Base-by-base conservation (phyloP, 2,888 invertebrate species). In the Chaitophorus viminalis region DNA sequence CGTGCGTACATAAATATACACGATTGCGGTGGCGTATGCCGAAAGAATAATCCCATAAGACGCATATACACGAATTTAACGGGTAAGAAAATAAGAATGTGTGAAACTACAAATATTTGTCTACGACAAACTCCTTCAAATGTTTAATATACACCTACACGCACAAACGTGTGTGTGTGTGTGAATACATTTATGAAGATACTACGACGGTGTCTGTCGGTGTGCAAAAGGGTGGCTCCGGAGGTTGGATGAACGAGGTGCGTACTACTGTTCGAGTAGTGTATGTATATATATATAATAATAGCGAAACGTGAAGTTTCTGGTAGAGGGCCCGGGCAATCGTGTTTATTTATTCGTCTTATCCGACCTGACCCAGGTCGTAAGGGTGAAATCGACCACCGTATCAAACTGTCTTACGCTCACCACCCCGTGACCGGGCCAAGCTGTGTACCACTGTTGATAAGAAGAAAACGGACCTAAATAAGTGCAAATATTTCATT, bases 301-400 rank as follows among this genome's bases (percentile, higher is more conserved):
- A 65, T 65, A 84, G 31, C 39, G 54, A 3, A 60, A 75, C 75
- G 25, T 8, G 29, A 39, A 74, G 29, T 39, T 46, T 75, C 29
- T 72, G 79, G 79, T 74, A 31, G 70, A 60, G 52, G 14, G 54
- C 36, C 54, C 36, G 70, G n/a, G 79, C 86, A 25, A 81, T 81
- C 81, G 46, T 60, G 39, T 87, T 79, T 87, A 87, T 87, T 87
- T 87, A 79, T 79, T 79, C 86, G 72, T 74, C 79, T 78, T 87
- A 78, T 81, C 79, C 78, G 60, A 83, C 75, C 75, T 76, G 75
- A 46, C 65, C 76, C 74, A 54, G 39, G 14, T 54, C 54, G 18
- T 17, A n/a, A 29, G 29, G 52, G 54, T 18, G 21, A 65, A 75
- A 39, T 75, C 39, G 75, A 29, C 60, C 33, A 60, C 74, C 82